Conservation (phyloP, 92 coral and sea anemone species). For the Epizoanthus scotinus region DNA sequence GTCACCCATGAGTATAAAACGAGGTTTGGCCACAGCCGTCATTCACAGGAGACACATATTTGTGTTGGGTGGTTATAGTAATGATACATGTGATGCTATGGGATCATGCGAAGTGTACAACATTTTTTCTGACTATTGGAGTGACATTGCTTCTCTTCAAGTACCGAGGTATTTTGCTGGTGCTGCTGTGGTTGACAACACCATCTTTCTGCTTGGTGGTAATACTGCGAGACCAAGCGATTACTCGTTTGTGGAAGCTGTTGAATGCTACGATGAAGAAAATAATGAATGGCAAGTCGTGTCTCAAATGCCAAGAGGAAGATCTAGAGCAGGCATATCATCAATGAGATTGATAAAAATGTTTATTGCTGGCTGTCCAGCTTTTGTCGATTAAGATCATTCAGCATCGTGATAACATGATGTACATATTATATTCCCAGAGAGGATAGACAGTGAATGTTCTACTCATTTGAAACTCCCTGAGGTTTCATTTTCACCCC, state of each 20-base stretch:
- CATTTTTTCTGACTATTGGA: slow-evolving; percentile 16
- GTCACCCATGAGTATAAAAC: neutral
- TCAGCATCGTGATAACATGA: too few species aligned
- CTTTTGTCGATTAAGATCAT: too few species aligned
- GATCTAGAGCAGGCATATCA: neutral
- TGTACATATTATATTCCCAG: too few species aligned
- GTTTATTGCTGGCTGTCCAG: too few species aligned
- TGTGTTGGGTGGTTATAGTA: slow-evolving; percentile 21
- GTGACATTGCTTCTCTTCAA: slow-evolving; percentile 12
- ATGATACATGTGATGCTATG: neutral
- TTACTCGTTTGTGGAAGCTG: neutral
- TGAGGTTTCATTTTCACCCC: too few species aligned
- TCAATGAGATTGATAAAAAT: too few species aligned
- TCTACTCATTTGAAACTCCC: too few species aligned
- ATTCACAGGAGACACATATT: slow-evolving; percentile 7
- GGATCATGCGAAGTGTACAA: slow-evolving; percentile 30
- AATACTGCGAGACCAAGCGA: neutral
- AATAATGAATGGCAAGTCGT: neutral
- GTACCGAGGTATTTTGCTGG: slow-evolving; percentile 28
- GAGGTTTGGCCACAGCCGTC: slow-evolving; percentile 1
- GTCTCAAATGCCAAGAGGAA: slow-evolving; percentile 31
- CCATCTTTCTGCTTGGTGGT: slow-evolving; percentile 8
- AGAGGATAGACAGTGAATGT: too few species aligned
- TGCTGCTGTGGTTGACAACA: slow-evolving; percentile 3
- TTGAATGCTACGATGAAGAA: slow-evolving; percentile 26